These are phyloP conservation scores for Tragelaphus imberbis DNA, from an alignment of 2,113 vertebrate species.

Conservation along the genomic window DNA sequence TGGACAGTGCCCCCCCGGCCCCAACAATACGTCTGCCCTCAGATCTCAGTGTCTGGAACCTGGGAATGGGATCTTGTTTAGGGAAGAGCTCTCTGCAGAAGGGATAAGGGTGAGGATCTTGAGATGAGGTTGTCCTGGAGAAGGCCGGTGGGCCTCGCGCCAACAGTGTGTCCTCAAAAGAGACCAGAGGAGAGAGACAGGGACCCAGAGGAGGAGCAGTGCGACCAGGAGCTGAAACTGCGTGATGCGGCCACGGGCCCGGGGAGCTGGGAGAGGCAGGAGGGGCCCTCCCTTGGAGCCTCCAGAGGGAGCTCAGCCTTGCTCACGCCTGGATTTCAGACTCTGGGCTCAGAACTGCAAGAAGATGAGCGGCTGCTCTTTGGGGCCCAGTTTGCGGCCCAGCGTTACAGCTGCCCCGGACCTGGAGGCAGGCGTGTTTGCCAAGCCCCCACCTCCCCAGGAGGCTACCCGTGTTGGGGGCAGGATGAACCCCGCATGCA, in stretches of 20 bases:
- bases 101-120: background rate
- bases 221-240: background rate
- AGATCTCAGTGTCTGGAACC: background rate
- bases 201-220: background rate
- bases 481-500: background rate
- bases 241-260: fast-evolving
- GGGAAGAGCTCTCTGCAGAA: background rate
- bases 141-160: background rate
- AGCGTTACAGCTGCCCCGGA: background rate
- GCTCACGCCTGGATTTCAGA: background rate
- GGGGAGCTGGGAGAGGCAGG: background rate
- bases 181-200: background rate
- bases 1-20: too few species aligned
- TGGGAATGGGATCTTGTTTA: background rate
- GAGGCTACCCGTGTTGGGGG: too few species aligned
- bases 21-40: background rate
- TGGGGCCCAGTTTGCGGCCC: fast-evolving
- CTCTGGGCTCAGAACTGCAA: background rate
- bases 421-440: fast-evolving
- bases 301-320: background rate
- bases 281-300: background rate
- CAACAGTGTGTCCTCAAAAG: fast-evolving
- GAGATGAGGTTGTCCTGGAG: background rate
- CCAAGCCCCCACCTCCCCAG: background rate
- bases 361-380: background rate